phyloP scores from a whole-genome alignment of 2,113 vertebrate species.

The Petromus typicus region DNA sequence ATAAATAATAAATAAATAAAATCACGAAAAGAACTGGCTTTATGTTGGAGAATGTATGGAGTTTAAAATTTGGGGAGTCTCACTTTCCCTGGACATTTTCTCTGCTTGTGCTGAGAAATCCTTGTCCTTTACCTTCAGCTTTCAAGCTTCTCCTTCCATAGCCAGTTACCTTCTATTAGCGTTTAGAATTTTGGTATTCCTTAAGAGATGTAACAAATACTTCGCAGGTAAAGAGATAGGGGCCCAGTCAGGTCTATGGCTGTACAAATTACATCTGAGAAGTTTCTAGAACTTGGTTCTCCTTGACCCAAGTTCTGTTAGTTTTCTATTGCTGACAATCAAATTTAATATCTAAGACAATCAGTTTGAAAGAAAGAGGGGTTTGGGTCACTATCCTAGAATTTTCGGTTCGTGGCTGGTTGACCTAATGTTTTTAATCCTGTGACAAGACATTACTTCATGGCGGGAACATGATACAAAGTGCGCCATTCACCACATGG shows the following conservation, averaged over 20 bases:
- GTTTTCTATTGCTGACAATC: background rate
- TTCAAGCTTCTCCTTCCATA: background rate
- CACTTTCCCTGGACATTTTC: background rate
- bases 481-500: background rate
- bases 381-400: background rate
- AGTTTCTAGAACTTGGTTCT: constrained; percentile 3
- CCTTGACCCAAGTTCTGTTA: background rate
- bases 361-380: background rate
- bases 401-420: background rate
- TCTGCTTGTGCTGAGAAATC: background rate
- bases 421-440: background rate
- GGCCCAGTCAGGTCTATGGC: too few relatives aligned
- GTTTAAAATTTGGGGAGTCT: too few relatives aligned
- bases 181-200: background rate
- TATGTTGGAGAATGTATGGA: background rate
- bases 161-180: background rate
- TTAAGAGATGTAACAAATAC: background rate
- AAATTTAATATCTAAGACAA: background rate
- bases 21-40: background rate
- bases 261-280: background rate
- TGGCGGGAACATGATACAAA: background rate
- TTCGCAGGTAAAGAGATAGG: background rate
- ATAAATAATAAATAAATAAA: background rate
- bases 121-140: too few relatives aligned
- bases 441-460: background rate